Evolutionary conservation across 2,113 vertebrate species (phyloP), one percentile per base, ranked within the genome.

Genomic region (Sitta europaea): DNA sequence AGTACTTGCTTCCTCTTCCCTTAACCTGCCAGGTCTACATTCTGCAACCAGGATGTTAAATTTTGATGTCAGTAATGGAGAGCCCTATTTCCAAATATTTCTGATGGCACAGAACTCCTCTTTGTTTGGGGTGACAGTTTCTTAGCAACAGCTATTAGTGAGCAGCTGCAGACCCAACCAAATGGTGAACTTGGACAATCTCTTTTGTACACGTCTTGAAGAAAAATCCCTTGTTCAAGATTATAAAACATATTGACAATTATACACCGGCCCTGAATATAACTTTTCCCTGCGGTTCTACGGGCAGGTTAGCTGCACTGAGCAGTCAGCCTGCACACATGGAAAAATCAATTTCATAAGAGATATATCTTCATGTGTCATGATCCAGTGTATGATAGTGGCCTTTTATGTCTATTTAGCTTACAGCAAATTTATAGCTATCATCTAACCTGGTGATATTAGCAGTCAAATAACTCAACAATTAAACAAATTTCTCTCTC

Each of bases 281-380:
- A 96, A 92, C 93, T 97, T 97, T 90, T 88, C 92, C 84, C 77
- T 93, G 68, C 55, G 86, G 86, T 96, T 94, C 73, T 97, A 55
- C 73, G 76, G 5, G 28, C 84, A 13, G 59, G 81, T 86, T 74
- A 96, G 92, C 62, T 88, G 92, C 86, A 89, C 84, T 80, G 82
- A 97, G 67, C 74, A 96, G 79, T 88, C 86, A 89, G 86, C 86
- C 90, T 97, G 71, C 88, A 94, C 88, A 93, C 87, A 94, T 45
- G 68, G 78, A 96, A 98, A 97, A 97, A 97, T 98, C 96, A 97
- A 95, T 97, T 97, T 97, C 76, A 81, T 96, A 92, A 97, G 95
- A 96, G 81, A 97, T 97, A 97, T 97, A 97, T 97, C 97, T 98
- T 98, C 92, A 77, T 86, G 84, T 96, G 96, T 97, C 96, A 96